Evolutionary conservation across 2,113 vertebrate species (phyloP), one percentile per base, ranked within the genome.

Genomic region (Nyctereutes procyonoides): DNA sequence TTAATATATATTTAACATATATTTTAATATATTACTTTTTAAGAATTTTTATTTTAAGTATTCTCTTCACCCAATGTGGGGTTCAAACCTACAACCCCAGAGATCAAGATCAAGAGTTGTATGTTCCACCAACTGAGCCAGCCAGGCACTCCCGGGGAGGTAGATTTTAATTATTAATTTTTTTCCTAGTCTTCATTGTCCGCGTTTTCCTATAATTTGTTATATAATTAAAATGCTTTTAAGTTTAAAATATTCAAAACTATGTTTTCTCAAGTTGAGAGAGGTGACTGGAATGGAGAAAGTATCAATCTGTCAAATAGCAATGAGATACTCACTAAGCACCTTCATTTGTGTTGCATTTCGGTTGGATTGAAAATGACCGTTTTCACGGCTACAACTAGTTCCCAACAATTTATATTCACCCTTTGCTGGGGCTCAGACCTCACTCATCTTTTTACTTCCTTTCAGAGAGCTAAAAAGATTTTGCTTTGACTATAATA

Each of bases 361-460:
- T 96, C 38, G 71, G 53, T 58, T 16, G 0, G 8, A 5, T 4
- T 14, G 43, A 74, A 35, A 74, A 86, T 51, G 30, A 55, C 56
- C 62, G 55, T 32, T 63, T 96, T 95, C 69, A 69, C 0, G 0
- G 88, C 76, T 84, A 26, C 11, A 88, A 62, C 89, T 92, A 7
- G 20, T 96, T 93, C 38, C n/a, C 93, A 87, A 48, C 84, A 97
- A 4, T 38, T 97, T 94, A 88, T 88, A 62, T 85, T 88, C 90
- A 84, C 81, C 2, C 30, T n/a, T 76, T 76, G 32, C 94, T 93
- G 90, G 30, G 84, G 87, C 56, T 96, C 74, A 35, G 69, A 62
- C 83, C 71, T 97, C 65, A 62, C 90, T 97, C 51, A 62, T 60
- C 48, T 82, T 53, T 38, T 82, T 86, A 26, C 48, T 88, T 92